Percentiles rank a stretch among this genome's conserved stretches.
Evolutionary conservation across 2,113 vertebrate species (phyloP).

Genomic region (Tringa solitaria): DNA sequence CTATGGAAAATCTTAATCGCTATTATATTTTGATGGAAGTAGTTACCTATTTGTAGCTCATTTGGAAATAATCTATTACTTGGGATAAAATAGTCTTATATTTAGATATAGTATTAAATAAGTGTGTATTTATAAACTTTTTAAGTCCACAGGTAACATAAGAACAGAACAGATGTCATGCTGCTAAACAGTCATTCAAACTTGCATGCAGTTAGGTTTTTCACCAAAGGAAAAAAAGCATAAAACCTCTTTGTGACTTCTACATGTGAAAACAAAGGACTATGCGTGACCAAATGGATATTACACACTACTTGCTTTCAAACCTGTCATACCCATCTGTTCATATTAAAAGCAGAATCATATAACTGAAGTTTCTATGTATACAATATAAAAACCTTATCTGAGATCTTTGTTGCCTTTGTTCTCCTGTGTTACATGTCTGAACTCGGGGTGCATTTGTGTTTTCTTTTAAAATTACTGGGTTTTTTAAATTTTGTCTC

Average conservation of each 20-base stretch:
- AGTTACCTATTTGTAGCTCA: background rate
- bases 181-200: background rate
- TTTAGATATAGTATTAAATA: background rate
- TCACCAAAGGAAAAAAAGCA: background rate
- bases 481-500: background rate
- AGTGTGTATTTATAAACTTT: background rate
- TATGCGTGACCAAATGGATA: background rate
- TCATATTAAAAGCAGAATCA: background rate
- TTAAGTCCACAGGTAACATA: background rate
- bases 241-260: background rate
- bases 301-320: background rate
- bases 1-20: background rate
- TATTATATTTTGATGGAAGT: background rate
- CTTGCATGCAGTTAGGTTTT: background rate
- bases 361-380: background rate
- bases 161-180: conserved; percentile 18
- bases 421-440: background rate
- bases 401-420: background rate
- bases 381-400: background rate
- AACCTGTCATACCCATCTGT: conserved; percentile 13
- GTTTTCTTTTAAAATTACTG: background rate
- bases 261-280: background rate
- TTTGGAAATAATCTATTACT: background rate
- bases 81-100: background rate
- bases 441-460: background rate